Conservation (phyloP, 2,113 vertebrate genomes). For the Struthio camelus region DNA sequence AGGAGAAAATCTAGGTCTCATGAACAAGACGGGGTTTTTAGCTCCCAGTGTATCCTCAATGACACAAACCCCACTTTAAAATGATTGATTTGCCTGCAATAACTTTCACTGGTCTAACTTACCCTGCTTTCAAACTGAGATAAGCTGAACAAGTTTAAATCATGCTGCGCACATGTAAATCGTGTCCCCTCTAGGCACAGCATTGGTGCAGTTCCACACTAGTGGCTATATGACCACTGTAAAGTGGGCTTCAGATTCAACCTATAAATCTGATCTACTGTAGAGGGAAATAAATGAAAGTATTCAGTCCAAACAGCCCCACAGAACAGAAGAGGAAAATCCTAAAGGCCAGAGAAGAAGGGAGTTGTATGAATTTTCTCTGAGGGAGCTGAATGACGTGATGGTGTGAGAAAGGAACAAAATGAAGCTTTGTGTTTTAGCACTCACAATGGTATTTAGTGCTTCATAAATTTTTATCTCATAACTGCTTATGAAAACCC, state of each 20-base stretch:
- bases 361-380: conserved; percentile 29
- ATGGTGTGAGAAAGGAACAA: conserved; percentile 8
- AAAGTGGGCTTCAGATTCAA: not conserved
- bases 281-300: conserved; percentile 41
- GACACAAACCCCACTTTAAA: not conserved
- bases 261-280: conserved; percentile 20
- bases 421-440: not conserved
- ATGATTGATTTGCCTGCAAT: not conserved
- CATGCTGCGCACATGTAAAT: not conserved
- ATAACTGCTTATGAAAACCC: not conserved
- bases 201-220: not conserved
- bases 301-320: conserved; percentile 14
- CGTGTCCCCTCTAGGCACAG: not conserved
- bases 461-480: conserved; percentile 1
- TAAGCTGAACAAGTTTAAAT: conserved; percentile 15
- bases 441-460: not conserved
- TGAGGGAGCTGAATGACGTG: not conserved
- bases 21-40: not conserved
- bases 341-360: conserved; percentile 27
- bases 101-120: conserved; percentile 7
- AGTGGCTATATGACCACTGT: not conserved
- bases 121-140: not conserved
- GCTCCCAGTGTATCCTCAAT: not conserved
- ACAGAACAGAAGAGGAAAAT: conserved; percentile 35
- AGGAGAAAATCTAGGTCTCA: not conserved